A percentile compares a stretch with the other conserved stretches of the same genome.
These are phyloP conservation scores for Lycia hirtaria DNA, from an alignment of 2,888 invertebrate species.

Conservation along the genomic window DNA sequence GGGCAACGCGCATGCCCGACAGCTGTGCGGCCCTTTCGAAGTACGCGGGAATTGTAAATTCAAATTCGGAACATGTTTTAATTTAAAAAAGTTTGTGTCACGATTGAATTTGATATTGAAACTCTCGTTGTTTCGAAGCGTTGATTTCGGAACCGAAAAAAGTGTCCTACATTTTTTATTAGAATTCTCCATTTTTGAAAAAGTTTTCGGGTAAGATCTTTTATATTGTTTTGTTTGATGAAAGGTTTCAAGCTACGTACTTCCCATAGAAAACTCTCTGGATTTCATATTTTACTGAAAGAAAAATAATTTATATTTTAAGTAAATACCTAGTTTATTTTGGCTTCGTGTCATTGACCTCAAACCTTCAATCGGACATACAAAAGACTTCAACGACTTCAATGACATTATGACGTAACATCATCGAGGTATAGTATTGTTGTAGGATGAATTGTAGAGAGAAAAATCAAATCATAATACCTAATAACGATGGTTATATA, in stretches of 20 bases:
- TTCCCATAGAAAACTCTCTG: too few relatives aligned
- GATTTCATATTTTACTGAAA: too few relatives aligned
- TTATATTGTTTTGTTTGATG: neutral
- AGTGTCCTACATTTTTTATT: conserved; percentile 12
- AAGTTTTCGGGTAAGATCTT: conserved; percentile 6
- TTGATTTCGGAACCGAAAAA: conserved; percentile 15
- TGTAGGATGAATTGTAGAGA: too few relatives aligned
- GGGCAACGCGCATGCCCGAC: conserved; percentile 54
- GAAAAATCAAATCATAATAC: too few relatives aligned
- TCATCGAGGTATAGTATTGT: neutral
- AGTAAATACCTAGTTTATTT: too few relatives aligned
- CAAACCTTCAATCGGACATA: neutral
- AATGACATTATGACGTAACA: neutral
- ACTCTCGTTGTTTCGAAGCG: conserved; percentile 27
- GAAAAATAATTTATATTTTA: too few relatives aligned
- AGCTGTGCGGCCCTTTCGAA: conserved; percentile 51
- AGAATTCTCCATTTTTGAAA: neutral
- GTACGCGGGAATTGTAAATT: conserved; percentile 43
- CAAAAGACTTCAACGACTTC: neutral
- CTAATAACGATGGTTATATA: too few relatives aligned
- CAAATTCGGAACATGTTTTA: conserved; percentile 23
- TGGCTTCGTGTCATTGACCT: neutral
- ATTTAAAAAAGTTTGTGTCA: conserved; percentile 22
- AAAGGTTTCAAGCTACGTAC: too few relatives aligned
- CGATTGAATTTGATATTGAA: neutral